A percentile compares a stretch with the other conserved stretches of the same genome.
Evolutionary conservation across 2,797 vertebrate genomes (phyloP).

Genomic region (Mus caroli): DNA sequence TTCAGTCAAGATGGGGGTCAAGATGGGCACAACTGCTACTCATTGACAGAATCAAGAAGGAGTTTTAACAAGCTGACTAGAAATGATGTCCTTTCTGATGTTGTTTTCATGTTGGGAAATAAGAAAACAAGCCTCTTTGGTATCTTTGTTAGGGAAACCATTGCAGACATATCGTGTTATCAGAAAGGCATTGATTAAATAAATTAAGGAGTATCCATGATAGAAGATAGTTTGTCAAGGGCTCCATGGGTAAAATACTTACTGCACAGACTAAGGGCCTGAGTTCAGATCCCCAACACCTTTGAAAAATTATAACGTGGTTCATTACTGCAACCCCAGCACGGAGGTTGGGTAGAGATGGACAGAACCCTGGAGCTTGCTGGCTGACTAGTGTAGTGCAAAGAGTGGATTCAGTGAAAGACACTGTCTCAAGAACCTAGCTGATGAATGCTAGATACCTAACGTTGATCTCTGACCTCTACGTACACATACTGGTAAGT

Average conservation of each 20-base stretch:
- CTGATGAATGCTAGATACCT: too few relatives aligned
- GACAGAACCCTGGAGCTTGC: too few relatives aligned
- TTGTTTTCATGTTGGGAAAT: background rate
- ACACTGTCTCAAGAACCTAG: background rate
- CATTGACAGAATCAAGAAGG: background rate
- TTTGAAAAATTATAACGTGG: background rate
- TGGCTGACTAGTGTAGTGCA: background rate
- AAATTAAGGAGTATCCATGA: background rate
- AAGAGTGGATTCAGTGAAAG: background rate
- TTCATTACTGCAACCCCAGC: background rate
- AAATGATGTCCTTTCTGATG: conserved; percentile 21
- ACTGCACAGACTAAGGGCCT: background rate
- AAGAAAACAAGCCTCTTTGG: conserved; percentile 10
- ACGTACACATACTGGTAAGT: background rate
- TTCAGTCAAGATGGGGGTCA: background rate
- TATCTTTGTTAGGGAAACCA: background rate
- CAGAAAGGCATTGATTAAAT: background rate
- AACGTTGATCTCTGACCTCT: background rate
- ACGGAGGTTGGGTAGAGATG: background rate
- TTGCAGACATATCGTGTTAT: background rate
- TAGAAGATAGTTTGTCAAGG: background rate
- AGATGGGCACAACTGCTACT: background rate
- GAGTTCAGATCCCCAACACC: background rate
- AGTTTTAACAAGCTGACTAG: background rate
- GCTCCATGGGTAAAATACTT: background rate